Evolutionary conservation across 2,797 vertebrate species (phyloP), one percentile per base, ranked within the genome.

Genomic region (Strix occidentalis): DNA sequence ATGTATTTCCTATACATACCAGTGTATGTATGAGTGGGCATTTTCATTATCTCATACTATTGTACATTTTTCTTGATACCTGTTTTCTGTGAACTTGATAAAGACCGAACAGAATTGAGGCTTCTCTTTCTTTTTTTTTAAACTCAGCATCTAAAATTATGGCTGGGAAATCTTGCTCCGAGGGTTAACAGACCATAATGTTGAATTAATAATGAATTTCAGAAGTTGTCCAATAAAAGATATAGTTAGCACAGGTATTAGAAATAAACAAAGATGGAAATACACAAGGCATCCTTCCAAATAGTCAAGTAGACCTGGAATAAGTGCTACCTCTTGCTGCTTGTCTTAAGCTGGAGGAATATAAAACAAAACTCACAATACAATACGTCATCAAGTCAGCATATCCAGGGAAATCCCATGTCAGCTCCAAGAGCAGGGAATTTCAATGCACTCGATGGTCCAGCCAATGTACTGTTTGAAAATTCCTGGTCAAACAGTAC

Each of bases 371-470:
- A 8, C 26, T 57, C 28, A 4, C 3, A 13, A 20, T 2, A 15
- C 33, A 46, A 4, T 3, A 10, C 1, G 0, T 21, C 37, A 41
- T 46, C 39, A 28, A 28, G 13, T 9, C 33, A 29, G 14, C 3
- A 4, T 0, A 23, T 4, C 13, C 28, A 24, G 46, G 61, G 48
- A 39, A 63, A 58, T 18, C 0, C 48, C 37, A 9, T 1, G 17
- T 54, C 48, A 35, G 63, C 19, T 21, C 29, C 65, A 21, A 50
- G 85, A 37, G n/a, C 31, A 64, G n/a, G 41, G 39, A 20, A 3
- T 57, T 65, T 4, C 48, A 45, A 1, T 7, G 48, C 35, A 12
- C 9, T 57, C 0, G 0, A 5, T 48, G n/a, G 10, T 10, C 45
- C 35, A 29, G 37, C 19, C n/a, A 19, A 17, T 8, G 24, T 26